phyloP scores from a whole-genome alignment of 2,113 vertebrate species.

The Rhinoptilus africanus region DNA sequence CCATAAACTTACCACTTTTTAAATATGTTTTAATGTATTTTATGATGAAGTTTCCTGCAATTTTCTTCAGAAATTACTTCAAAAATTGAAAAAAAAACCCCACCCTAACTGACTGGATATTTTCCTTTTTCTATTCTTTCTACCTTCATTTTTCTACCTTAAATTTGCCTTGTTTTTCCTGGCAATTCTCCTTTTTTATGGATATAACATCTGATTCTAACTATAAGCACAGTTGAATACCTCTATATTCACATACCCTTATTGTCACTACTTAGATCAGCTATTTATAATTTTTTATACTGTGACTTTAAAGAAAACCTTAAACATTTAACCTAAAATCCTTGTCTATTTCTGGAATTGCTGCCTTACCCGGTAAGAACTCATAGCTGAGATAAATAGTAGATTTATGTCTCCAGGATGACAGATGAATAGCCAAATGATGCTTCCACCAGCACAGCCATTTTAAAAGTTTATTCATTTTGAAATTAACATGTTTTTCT shows the following conservation, averaged over 20 bases:
- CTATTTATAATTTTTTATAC: neutral
- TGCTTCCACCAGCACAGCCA: neutral
- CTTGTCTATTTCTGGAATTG: neutral
- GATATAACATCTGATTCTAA: neutral
- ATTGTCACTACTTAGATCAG: neutral
- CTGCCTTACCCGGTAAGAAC: neutral
- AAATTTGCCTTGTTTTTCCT: neutral
- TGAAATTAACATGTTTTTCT: neutral
- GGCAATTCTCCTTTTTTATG: neutral
- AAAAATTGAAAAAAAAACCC: neutral
- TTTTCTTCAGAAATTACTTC: neutral
- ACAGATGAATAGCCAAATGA: neutral
- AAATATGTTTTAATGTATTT: neutral
- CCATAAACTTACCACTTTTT: neutral
- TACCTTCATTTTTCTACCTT: neutral
- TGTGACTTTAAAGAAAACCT: neutral
- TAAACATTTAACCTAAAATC: neutral
- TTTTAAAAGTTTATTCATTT: neutral
- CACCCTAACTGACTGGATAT: neutral
- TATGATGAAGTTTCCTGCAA: neutral
- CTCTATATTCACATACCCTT: neutral
- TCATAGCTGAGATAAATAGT: neutral
- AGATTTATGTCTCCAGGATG: neutral
- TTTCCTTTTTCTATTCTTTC: neutral
- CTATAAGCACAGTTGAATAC: neutral